Conservation (phyloP, 30 jellyfish, hydroid and myxozoan species). For the Pelagia noctiluca region DNA sequence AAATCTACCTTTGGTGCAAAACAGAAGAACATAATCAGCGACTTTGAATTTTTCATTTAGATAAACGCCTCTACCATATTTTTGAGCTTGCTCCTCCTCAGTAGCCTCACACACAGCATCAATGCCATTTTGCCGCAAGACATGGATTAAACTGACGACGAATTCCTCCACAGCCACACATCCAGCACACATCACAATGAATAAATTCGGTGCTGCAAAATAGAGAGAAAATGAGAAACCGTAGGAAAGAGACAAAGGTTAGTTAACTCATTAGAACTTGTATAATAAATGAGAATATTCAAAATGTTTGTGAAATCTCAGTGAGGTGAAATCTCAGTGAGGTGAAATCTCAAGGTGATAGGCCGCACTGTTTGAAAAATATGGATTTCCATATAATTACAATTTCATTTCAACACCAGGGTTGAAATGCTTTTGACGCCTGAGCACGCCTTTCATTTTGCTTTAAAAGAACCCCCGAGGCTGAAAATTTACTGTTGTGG, state of each 20-base stretch:
- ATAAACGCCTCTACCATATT: constrained; percentile 58
- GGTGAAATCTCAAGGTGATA: no score
- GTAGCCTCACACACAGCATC: constrained; percentile 44
- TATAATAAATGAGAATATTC: neutral
- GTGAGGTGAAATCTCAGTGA: neutral
- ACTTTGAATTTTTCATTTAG: constrained; percentile 27
- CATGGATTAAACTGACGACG: constrained; percentile 36
- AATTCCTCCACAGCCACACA: constrained; percentile 34
- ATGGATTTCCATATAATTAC: no score
- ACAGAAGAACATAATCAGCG: constrained; percentile 41
- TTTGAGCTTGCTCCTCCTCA: constrained; percentile 21
- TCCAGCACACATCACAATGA: constrained; percentile 45
- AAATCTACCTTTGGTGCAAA: constrained; percentile 59
- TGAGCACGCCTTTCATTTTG: neutral
- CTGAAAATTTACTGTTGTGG: neutral
- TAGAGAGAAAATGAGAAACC: neutral
- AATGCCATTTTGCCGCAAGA: constrained; percentile 50
- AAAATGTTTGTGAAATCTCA: neutral
- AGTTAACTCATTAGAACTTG: neutral
- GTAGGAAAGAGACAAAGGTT: neutral
- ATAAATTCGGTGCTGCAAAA: constrained; percentile 30
- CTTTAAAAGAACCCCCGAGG: neutral
- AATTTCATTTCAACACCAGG: neutral
- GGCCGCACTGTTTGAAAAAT: neutral
- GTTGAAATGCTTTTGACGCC: neutral